phyloP scores from a whole-genome alignment of 2,113 vertebrate genomes.

The Corythoichthys intestinalis region DNA sequence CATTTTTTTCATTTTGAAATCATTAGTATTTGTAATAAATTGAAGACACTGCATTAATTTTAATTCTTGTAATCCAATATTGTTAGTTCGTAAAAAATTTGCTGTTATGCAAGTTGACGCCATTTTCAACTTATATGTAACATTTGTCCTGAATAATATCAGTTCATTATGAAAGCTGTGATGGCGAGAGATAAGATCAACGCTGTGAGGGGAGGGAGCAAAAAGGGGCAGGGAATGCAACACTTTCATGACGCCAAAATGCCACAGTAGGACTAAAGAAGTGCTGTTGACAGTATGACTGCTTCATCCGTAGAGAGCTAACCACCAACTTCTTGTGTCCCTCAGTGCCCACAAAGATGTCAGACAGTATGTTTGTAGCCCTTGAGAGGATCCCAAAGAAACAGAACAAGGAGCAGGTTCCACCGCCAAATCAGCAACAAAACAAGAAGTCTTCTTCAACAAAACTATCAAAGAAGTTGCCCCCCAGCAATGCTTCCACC shows the following conservation, averaged over 20 bases:
- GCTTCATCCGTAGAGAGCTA: neutral
- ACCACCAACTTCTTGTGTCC: constrained; percentile 6
- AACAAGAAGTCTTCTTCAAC: constrained; percentile 58
- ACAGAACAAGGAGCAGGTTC: constrained; percentile 93
- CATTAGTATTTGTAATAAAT: too few relatives aligned
- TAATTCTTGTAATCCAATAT: too few relatives aligned
- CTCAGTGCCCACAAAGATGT: constrained; percentile 73
- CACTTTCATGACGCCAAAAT: neutral
- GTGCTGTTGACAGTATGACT: neutral
- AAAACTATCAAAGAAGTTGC: constrained; percentile 68
- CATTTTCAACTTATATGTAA: constrained; percentile 8
- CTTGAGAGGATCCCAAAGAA: constrained; percentile 82
- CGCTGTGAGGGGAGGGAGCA: constrained; percentile 1
- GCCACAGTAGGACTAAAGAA: neutral
- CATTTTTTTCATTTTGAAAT: too few relatives aligned
- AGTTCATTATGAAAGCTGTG: constrained; percentile 25
- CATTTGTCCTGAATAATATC: constrained; percentile 8
- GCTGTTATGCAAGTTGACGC: constrained; percentile 9
- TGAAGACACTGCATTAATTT: too few relatives aligned
- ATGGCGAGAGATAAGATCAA: constrained; percentile 14
- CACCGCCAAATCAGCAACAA: constrained; percentile 69
- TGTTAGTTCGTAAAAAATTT: neutral
- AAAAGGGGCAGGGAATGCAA: neutral
- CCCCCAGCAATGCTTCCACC: constrained; percentile 23
- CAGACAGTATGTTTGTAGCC: constrained; percentile 78